Base-by-base conservation (phyloP, 2,888 invertebrate genomes). In the Pollenia angustigena region DNA sequence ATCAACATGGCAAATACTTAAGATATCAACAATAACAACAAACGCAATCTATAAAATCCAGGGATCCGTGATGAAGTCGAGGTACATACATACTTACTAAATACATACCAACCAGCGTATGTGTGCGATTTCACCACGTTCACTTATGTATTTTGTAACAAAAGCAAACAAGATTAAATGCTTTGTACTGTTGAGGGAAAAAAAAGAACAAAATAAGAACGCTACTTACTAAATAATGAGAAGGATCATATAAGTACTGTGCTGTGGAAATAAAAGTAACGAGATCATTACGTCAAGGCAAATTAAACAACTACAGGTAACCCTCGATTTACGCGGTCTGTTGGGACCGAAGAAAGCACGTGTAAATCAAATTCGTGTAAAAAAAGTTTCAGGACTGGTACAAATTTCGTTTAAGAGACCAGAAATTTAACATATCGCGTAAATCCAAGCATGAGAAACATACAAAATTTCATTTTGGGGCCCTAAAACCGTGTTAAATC, bases 231-330 rank as follows among this genome's bases (percentile, higher is more conserved):
- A 84, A 14, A 58, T 76, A 79, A 82, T 80, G 76, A 66, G 44
- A 80, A 71, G 58, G 72, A 87, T 78, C 52, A 69, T 56, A 74
- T 56, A 62, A 68, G 81, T 68, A 69, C 42, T 52, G 48, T 32
- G 32, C 44, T 42, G 2, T 42, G 50, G n/a, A 50, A 75, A 32
- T 1, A 69, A 86, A 83, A 76, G 80, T 80, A 76, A 83, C 80
- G 80, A 86, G 83, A 86, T 86, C 80, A 76, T 75, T 83, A 83
- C 79, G 64, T 69, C 82, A 79, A 82, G 75, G 86, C 74, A 71
- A 82, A 80, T 80, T 64, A 62, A 74, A 68, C 62, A 48, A 23
- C 72, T 56, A 10, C 14, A 66, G n/a, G n/a, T n/a, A n/a, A n/a
- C n/a, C n/a, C n/a, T n/a, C n/a, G n/a, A n/a, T n/a, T n/a, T n/a